Conservation (phyloP, 2,888 invertebrate species). For the Pammene aurita region DNA sequence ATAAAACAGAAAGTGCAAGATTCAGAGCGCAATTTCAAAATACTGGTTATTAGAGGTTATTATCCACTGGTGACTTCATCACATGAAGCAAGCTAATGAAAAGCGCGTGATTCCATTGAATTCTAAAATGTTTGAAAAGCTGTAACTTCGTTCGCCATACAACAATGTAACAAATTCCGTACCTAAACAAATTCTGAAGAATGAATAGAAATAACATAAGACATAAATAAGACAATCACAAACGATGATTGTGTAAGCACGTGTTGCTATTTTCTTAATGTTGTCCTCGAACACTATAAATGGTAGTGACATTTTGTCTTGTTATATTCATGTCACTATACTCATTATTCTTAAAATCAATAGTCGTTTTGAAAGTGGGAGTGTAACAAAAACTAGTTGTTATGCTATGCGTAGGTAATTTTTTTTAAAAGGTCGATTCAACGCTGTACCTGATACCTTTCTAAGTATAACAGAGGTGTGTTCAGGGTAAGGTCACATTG, state of each 20-base stretch:
- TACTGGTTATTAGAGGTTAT: constrained; percentile 17
- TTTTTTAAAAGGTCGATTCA: constrained; percentile 60
- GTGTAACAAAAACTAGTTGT: constrained; percentile 47
- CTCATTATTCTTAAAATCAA: constrained; percentile 49
- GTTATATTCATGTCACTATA: constrained; percentile 50
- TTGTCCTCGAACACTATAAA: constrained; percentile 42
- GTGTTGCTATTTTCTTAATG: constrained; percentile 42
- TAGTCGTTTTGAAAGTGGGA: constrained; percentile 33
- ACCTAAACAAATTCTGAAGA: constrained; percentile 12
- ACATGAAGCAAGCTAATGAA: constrained; percentile 20
- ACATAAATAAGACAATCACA: constrained; percentile 30
- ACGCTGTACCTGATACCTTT: constrained; percentile 58
- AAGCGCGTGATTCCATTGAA: constrained; percentile 32
- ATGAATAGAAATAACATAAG: constrained; percentile 25
- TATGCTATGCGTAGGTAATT: constrained; percentile 58
- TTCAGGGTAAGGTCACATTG: constrained; percentile 38
- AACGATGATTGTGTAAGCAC: constrained; percentile 46
- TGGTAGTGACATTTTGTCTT: constrained; percentile 51
- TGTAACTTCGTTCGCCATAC: not conserved
- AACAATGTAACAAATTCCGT: not conserved
- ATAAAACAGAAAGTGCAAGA: constrained; percentile 27
- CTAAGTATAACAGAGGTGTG: constrained; percentile 52
- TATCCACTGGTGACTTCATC: constrained; percentile 31
- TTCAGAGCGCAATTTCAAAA: constrained; percentile 13
- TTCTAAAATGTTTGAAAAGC: constrained; percentile 22